Base-by-base conservation (phyloP, 2,113 vertebrate species). In the Colistium nudipinnis region DNA sequence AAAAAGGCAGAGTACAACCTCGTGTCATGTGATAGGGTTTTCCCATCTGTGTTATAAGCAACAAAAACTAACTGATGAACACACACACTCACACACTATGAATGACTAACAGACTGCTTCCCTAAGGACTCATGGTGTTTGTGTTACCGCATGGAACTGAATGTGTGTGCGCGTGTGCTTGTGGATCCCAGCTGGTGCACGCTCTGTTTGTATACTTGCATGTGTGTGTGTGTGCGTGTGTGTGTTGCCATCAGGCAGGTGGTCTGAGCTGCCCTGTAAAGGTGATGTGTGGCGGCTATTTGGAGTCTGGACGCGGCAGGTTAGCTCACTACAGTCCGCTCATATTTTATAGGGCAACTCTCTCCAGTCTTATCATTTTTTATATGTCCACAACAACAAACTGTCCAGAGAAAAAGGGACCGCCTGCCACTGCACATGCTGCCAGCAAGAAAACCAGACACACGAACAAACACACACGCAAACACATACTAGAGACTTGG, bases 361-460 rank as follows among this genome's bases (percentile, higher is more conserved):
- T 87, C 78, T 63, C 73, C 68, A 76, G 85, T 78, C 89, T 88
- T 81, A 86, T 83, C 83, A 86, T 88, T 81, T 87, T 82, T 88
- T 88, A 88, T 87, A 86, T 28, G 69, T 69, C 78, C 4, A 83
- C 86, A 86, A 87, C 87, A 89, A 89, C 89, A 87, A 76, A 85
- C 49, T 81, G 80, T 83, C 78, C 51, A 49, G 82, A 84, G 86
- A 48, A 41, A 63, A 75, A 77, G 56, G 28, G 35, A 14, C 79
- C 56, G 82, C 72, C 76, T 90, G 89, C 78, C 70, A 75, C 68
- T 3, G 47, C 84, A 86, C 84, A 85, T 86, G 81, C 82, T 88
- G 84, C 70, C 73, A 48, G 79, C 63, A 80, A 72, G 84, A 75
- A 86, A 84, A 87, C 12, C 59, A 62, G n/a, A 17, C 53, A 51